Evolutionary conservation across 2,888 invertebrate species (phyloP), one percentile per base, ranked within the genome.

Genomic region (Caenorhabditis uteleia): DNA sequence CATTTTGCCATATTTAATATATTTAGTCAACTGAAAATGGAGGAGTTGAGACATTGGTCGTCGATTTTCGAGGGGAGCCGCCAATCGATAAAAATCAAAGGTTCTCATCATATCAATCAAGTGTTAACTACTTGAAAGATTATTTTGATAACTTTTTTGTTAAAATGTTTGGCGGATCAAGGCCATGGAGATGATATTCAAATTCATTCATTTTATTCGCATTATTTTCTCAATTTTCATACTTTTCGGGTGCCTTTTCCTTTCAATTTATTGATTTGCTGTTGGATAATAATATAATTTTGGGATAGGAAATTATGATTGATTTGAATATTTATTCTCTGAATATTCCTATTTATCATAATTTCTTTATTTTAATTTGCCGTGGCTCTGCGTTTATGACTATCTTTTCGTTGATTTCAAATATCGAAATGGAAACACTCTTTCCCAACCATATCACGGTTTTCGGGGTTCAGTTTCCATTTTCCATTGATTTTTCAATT

Each of bases 81-180:
- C 21, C 23, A 23, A 40, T 23, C 6, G n/a, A n/a, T n/a, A n/a
- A n/a, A n/a, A n/a, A n/a, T n/a, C n/a, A 44, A 33, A 33, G 51
- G 27, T 56, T 56, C 25, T 46, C 62, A 23, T 40, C 56, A 33
- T 51, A 56, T 53, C 51, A 46, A 7, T 25, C 48, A 3, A 48
- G 47, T 25, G 34, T 55, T 16, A 49, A 47, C 39, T 42, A 39
- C 25, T 23, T 66, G 23, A 59, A 60, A 49, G n/a, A 25, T 6
- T 60, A 66, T 56, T 66, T 66, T 26, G 59, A 66, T 47, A 34
- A 56, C 10, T 51, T 66, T 25, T 66, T 66, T 29, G 34, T 53
- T 29, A 55, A 48, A 66, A 66, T 66, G 59, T 66, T 66, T 49
- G 66, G 58, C 26, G 64, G 47, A 45, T 31, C 38, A 14, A 29